Evolutionary conservation across 1,140 invertebrate species (phyloP), one percentile per base, ranked within the genome.

Genomic region (Lerema accius): DNA sequence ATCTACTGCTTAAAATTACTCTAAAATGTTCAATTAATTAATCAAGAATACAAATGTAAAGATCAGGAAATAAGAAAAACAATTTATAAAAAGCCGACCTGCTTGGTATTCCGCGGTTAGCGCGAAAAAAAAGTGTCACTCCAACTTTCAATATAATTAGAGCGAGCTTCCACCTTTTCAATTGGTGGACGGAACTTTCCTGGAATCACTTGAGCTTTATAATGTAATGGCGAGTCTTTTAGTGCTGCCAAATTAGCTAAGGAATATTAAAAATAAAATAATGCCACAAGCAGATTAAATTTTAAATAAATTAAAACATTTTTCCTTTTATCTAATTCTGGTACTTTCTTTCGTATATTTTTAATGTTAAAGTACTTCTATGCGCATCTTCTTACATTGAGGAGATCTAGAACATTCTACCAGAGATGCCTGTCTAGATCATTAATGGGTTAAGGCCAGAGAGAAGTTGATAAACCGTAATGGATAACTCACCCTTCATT

Each of bases 71-170:
- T 51, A 9, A 7, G 9, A 32, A 32, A 51, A 51, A 32, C 15
- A 37, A 15, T 10, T 5, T 5, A 13, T 10, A 51, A 9, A 23
- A 39, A 40, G 23, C 37, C 1, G 15, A 14, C 49, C 48, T 50
- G 35, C 10, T 39, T 35, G n/a, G 35, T 53, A 53, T 53, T 53
- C 49, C 19, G 16, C 49, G 35, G 51, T 55, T 37, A 19, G 26
- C 13, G 35, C 39, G 14, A 26, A 42, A 58, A 58, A 51, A 58
- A 58, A 46, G 53, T 58, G 53, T 58, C 53, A 40, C 15, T 9
- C 40, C 26, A 42, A 58, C 26, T 58, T 58, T 46, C 53, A 58
- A 58, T 58, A 35, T 58, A 58, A 58, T 58, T 58, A 46, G 23
- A 56, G 9, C 53, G 23, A 56, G 26, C 53, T 56, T 32, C 51